Conservation (phyloP, 2,113 vertebrate genomes). For the Myxocyprinus asiaticus region DNA sequence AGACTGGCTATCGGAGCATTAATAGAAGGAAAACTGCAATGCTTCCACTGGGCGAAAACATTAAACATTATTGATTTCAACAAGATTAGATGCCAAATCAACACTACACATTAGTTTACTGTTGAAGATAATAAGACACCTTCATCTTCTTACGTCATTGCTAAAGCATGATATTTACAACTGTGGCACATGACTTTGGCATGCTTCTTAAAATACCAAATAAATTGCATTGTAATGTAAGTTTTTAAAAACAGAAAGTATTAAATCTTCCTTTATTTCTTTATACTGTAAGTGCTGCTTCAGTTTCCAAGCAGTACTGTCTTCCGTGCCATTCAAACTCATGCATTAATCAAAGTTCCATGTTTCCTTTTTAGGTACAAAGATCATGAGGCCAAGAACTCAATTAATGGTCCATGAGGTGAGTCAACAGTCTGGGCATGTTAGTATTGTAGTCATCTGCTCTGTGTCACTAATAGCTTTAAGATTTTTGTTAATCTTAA, state of each 20-base stretch:
- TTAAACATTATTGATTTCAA: background rate
- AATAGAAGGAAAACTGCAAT: background rate
- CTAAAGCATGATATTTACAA: background rate
- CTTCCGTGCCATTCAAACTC: background rate
- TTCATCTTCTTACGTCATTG: background rate
- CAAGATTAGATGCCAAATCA: background rate
- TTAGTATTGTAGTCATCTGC: background rate
- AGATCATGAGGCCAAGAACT: conserved; percentile 8
- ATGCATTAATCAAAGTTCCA: background rate
- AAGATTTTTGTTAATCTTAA: no score
- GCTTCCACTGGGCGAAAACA: background rate
- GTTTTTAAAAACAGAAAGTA: background rate
- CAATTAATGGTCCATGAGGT: conserved; percentile 2
- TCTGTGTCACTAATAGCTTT: background rate
- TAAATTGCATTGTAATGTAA: no score
- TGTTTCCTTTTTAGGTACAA: conserved; percentile 18
- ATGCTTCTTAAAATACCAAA: no score
- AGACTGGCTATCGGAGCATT: background rate
- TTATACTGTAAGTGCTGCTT: background rate
- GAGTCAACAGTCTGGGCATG: background rate
- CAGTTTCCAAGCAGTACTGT: background rate
- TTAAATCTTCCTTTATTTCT: background rate
- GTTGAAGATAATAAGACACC: background rate
- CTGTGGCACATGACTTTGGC: background rate
- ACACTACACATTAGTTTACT: background rate